Evolutionary conservation across 2,888 invertebrate genomes (phyloP).

Genomic region (Drosophila phalerata): DNA sequence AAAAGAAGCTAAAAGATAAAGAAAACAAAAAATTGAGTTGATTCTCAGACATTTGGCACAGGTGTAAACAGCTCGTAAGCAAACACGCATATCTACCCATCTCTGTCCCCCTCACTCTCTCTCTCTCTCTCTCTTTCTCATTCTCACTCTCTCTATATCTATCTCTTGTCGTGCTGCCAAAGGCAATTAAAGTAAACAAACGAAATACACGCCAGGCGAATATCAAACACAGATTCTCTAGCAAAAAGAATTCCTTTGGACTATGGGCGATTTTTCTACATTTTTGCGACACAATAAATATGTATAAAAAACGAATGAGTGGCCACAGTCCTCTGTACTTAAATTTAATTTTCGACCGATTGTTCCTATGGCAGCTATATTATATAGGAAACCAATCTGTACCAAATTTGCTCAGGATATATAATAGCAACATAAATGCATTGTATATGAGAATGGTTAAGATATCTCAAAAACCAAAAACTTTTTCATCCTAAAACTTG

Average conservation of each 20-base stretch:
- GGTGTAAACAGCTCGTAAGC: conserved; percentile 71
- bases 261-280: too few relatives aligned
- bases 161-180: conserved; percentile 33
- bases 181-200: conserved; percentile 72
- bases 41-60: conserved; percentile 58
- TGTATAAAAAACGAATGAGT: too few relatives aligned
- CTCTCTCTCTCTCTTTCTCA: not conserved
- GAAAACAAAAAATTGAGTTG: conserved; percentile 5
- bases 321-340: too few relatives aligned
- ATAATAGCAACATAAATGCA: too few relatives aligned
- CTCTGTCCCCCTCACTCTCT: not conserved
- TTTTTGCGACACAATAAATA: too few relatives aligned
- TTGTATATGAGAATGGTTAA: too few relatives aligned
- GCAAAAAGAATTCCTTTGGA: conserved; percentile 7
- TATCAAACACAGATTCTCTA: conserved; percentile 52
- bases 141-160: not conserved
- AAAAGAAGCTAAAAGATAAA: conserved; percentile 10
- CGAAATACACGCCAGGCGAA: conserved; percentile 44
- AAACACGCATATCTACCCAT: conserved; percentile 29
- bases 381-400: too few relatives aligned
- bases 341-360: too few relatives aligned
- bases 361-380: too few relatives aligned
- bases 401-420: too few relatives aligned
- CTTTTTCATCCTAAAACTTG: too few relatives aligned
- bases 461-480: too few relatives aligned